phyloP scores from a whole-genome alignment of 2,113 vertebrate species.

The Struthidea cinerea region DNA sequence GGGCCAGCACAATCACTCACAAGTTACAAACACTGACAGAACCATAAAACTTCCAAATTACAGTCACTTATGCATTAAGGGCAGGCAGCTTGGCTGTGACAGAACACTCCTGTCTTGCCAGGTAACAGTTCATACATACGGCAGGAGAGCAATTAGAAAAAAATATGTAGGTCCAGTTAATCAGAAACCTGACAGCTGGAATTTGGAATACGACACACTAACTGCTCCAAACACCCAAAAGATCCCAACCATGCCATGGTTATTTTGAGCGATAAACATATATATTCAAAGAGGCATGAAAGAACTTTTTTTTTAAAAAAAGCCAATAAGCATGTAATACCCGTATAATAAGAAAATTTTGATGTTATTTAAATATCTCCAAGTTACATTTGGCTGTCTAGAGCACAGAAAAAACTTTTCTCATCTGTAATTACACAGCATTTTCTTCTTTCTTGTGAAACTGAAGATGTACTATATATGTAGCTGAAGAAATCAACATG shows the following conservation, averaged over 20 bases:
- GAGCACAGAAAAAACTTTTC: neutral
- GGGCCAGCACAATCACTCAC: neutral
- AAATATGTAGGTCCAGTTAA: fast-evolving
- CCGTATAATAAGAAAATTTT: neutral
- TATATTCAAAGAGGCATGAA: neutral
- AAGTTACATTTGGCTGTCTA: neutral
- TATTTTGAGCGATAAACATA: neutral
- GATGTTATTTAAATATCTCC: neutral
- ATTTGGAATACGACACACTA: fast-evolving
- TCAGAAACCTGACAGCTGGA: neutral
- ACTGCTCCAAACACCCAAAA: neutral
- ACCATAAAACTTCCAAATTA: neutral
- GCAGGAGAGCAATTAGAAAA: neutral
- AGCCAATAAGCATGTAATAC: neutral
- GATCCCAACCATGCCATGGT: neutral
- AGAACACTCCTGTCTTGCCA: neutral
- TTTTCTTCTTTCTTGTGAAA: neutral
- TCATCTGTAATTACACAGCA: neutral
- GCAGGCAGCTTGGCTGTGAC: neutral
- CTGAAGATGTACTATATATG: neutral
- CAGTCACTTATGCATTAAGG: neutral
- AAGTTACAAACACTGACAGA: neutral
- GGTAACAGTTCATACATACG: neutral
- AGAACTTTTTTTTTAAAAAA: no score
- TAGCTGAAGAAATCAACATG: neutral